Evolutionary conservation across 2,113 vertebrate species (phyloP).

Genomic region (Syngnathus typhle): DNA sequence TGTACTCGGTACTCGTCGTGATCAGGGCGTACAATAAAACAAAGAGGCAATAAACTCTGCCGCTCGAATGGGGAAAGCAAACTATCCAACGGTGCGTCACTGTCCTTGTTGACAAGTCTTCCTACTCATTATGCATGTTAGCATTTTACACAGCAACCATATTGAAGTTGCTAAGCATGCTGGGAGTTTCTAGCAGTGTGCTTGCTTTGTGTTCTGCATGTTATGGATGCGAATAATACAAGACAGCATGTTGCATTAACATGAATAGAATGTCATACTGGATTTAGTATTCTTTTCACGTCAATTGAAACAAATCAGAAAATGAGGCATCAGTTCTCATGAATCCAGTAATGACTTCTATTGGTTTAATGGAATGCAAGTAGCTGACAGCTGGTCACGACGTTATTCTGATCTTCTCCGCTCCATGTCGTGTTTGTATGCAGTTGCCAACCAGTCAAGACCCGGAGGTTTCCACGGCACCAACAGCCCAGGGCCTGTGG

Average conservation of each 20-base stretch:
- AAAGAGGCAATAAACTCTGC: background rate
- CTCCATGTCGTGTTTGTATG: conserved; percentile 76
- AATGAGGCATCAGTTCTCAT: conserved; percentile 28
- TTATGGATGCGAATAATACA: conserved; percentile 47
- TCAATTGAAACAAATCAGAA: conserved; percentile 7
- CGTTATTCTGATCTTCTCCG: conserved; percentile 57
- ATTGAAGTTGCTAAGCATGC: conserved; percentile 56
- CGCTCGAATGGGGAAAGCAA: background rate
- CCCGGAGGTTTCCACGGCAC: conserved; percentile 93
- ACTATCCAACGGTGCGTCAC: conserved; percentile 7
- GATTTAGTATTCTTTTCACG: conserved; percentile 45
- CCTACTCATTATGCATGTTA: conserved; percentile 59
- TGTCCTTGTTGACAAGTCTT: conserved; percentile 34
- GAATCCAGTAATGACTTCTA: conserved; percentile 64
- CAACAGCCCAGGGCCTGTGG: conserved; percentile 96
- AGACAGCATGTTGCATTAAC: conserved; percentile 50
- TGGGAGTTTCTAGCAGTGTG: conserved; percentile 51
- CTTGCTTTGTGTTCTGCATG: conserved; percentile 66
- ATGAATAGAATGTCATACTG: conserved; percentile 59
- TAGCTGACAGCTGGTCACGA: conserved; percentile 17
- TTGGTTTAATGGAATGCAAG: conserved; percentile 20
- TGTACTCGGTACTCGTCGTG: conserved; percentile 4
- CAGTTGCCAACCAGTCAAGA: conserved; percentile 92
- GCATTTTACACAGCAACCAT: conserved; percentile 53
- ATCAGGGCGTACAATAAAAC: background rate